Evolutionary conservation across 2,113 vertebrate species (phyloP).

Genomic region (Herpetotheres cachinnans): DNA sequence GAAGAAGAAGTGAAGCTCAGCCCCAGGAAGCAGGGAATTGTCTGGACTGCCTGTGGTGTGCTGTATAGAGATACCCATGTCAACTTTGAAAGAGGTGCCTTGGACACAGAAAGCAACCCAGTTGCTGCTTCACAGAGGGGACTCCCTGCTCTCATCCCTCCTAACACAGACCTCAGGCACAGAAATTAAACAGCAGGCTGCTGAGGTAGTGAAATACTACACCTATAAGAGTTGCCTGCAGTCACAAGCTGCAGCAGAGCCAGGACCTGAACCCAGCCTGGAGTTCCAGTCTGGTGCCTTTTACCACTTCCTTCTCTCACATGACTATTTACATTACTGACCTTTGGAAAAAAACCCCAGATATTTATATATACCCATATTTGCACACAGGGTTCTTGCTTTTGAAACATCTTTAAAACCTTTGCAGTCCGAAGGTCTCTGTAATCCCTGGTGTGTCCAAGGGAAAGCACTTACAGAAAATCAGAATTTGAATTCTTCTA

Average conservation of each 20-base stretch:
- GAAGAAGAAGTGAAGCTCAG: not conserved
- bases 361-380: not conserved
- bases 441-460: not conserved
- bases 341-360: not conserved
- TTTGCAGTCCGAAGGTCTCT: not conserved
- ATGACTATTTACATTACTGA: not conserved
- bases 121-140: not conserved
- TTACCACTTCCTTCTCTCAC: slow-evolving; percentile 50
- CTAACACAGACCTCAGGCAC: not conserved
- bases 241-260: not conserved
- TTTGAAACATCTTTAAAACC: not conserved
- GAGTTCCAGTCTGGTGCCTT: slow-evolving; percentile 42
- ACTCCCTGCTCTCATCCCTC: not conserved
- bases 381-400: not conserved
- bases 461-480: not conserved
- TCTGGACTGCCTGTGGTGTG: not conserved
- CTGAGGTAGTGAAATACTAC: not conserved
- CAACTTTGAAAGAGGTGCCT: not conserved
- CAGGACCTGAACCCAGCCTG: not conserved
- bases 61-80: not conserved
- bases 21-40: not conserved
- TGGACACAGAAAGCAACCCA: not conserved
- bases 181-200: not conserved
- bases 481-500: not conserved
- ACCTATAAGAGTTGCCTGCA: not conserved